Base-by-base conservation (phyloP, 2,888 invertebrate species). In the Stomorhina lunata region DNA sequence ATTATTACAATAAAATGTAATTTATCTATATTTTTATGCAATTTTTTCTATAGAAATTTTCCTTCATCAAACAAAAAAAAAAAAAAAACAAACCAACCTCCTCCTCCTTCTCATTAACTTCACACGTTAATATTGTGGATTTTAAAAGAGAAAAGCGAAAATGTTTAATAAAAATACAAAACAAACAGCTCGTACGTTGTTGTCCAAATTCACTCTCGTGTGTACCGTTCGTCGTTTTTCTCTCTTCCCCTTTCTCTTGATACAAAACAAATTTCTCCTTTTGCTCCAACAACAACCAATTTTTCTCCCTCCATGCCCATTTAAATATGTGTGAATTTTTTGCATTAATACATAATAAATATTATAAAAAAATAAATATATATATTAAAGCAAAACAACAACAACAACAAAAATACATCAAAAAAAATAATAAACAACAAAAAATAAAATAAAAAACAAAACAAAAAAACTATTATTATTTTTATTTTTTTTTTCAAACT, bases 321-420 rank as follows among this genome's bases (percentile, higher is more conserved):
- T 85, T 83, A 65, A 85, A 69, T 15, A 81, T 84, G 85, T 85
- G 84, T 89, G 85, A 87, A 86, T 68, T 59, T 75, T 89, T 89
- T 89, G 89, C 89, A 89, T 89, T 89, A 88, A 87, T 79, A 88
- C 86, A 87, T 88, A 89, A 89, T 87, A 87, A 89, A 88, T 88
- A 84, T 81, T 88, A 88, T 87, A 89, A 89, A 89, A 86, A 86
- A 86, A 85, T 81, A 84, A 85, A 87, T 86, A 86, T 85, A 88
- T 86, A 88, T 84, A 84, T 83, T 84, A 84, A 82, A 82, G 79
- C 79, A 65, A 83, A 84, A 84, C 84, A 85, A 84, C 78, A 86
- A 87, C 86, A 85, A 86, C 87, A 88, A 73, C 87, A 84, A 86
- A 85, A 86, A 76, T 75, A 81, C 81, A 78, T 71, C 66, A 81